phyloP scores from a whole-genome alignment of 2,888 invertebrate genomes.

The Sepioteuthis lessoniana region DNA sequence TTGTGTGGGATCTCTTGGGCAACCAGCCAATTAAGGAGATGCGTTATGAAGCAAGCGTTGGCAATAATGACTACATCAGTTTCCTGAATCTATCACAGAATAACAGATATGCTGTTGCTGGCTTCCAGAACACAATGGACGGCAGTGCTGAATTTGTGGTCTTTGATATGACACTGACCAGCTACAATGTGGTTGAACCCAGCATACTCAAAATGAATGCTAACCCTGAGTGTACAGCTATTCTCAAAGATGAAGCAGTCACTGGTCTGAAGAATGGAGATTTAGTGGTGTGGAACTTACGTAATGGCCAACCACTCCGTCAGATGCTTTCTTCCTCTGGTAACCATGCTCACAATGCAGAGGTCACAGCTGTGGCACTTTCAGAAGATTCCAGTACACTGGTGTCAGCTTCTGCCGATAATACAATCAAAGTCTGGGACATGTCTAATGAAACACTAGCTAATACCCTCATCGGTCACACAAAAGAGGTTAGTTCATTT shows the following conservation, averaged over 20 bases:
- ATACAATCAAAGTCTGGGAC: slow-evolving; percentile 74
- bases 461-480: slow-evolving; percentile 72
- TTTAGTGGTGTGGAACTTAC: slow-evolving; percentile 74
- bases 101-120: slow-evolving; percentile 73
- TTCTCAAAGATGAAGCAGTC: slow-evolving; percentile 73
- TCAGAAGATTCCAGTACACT: slow-evolving; percentile 72
- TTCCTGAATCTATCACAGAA: slow-evolving; percentile 71
- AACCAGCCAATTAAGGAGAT: slow-evolving; percentile 72
- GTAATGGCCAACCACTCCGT: slow-evolving; percentile 70
- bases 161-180: slow-evolving; percentile 72
- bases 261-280: slow-evolving; percentile 75
- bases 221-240: slow-evolving; percentile 71
- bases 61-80: slow-evolving; percentile 73
- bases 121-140: slow-evolving; percentile 74
- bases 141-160: slow-evolving; percentile 74
- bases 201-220: slow-evolving; percentile 73
- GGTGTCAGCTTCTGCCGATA: slow-evolving; percentile 74
- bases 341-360: slow-evolving; percentile 70
- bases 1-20: slow-evolving; percentile 74
- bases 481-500: slow-evolving; percentile 71
- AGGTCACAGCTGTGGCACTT: slow-evolving; percentile 72
- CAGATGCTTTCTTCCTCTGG: slow-evolving; percentile 69
- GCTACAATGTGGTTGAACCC: slow-evolving; percentile 70
- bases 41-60: slow-evolving; percentile 72
- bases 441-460: slow-evolving; percentile 71